Base-by-base conservation (phyloP, 2,113 vertebrate genomes). In the Grus americana region DNA sequence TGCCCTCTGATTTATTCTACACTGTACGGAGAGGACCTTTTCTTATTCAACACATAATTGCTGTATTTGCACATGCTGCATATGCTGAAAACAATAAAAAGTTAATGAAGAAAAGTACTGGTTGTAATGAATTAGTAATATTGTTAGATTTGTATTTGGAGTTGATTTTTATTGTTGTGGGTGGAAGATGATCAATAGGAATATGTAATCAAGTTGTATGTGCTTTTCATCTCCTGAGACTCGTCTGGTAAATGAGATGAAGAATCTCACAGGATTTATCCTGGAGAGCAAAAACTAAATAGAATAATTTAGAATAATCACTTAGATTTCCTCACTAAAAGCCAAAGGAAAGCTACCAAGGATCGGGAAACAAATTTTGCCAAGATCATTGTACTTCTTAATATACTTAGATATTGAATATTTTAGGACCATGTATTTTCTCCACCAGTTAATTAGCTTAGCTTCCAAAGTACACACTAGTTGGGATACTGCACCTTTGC, bases 91-190 rank as follows among this genome's bases (percentile, higher is more conserved):
- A 96, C 94, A 97, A 97, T 97, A 96, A 97, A 97, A 98, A 97
- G 93, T 97, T 98, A 98, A 98, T 97, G 97, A 97, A 96, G 95
- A 97, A 98, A 97, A 97, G 95, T 94, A 92, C 87, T 88, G 84
- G 54, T 94, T 95, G 88, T 94, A 98, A 97, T 95, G 97, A 98
- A 98, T 98, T 97, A 98, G 86, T 94, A 97, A 97, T 97, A 97
- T 62, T 95, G 90, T 92, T 96, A 96, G 94, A 97, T 97, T 97
- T 97, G 92, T 95, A 96, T 93, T 70, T 96, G 79, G 81, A 97
- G 92, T 88, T 96, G 84, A 97, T 94, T 98, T 96, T 97, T 96
- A 96, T 95, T 96, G 86, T 96, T 96, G 70, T 74, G 74, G 90
- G 94, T 93, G 42, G 84, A 95, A 97, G 84, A 96, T 89, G 83